Evolutionary conservation across 1,140 invertebrate species (phyloP).

Genomic region (Pemphigus obesinymphae): DNA sequence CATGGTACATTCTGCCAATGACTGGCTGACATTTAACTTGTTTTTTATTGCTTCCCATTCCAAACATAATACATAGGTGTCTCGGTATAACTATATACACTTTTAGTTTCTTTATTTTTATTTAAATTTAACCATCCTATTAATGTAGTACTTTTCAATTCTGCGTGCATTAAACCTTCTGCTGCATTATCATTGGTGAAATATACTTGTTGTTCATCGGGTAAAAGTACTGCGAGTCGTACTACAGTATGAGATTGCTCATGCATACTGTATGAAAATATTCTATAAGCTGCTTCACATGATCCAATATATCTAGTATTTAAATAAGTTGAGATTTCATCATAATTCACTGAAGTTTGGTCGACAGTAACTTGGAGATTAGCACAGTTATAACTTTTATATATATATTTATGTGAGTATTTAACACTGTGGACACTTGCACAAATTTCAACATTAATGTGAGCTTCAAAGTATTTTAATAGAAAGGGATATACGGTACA

Average conservation of each 20-base stretch:
- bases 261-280: slow-evolving; percentile 50
- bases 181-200: neutral
- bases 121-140: slow-evolving; percentile 6
- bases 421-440: slow-evolving; percentile 51
- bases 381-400: slow-evolving; percentile 48
- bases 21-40: neutral
- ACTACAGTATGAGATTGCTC: slow-evolving; percentile 49
- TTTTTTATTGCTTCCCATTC: neutral
- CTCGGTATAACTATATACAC: neutral
- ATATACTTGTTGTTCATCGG: slow-evolving; percentile 4
- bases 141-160: neutral
- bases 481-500: slow-evolving; percentile 50
- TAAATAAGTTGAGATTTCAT: slow-evolving; percentile 43
- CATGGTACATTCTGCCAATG: slow-evolving; percentile 50
- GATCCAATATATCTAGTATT: slow-evolving; percentile 52
- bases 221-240: slow-evolving; percentile 49
- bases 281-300: slow-evolving; percentile 52
- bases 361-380: neutral
- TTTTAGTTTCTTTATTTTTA: neutral
- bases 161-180: neutral
- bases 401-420: slow-evolving; percentile 52
- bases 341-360: neutral
- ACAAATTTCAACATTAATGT: slow-evolving; percentile 50
- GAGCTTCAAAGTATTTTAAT: slow-evolving; percentile 48
- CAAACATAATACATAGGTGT: neutral